These are phyloP conservation scores for Lasioglossum lativentre DNA, from an alignment of 2,888 invertebrate species.

Conservation along the genomic window DNA sequence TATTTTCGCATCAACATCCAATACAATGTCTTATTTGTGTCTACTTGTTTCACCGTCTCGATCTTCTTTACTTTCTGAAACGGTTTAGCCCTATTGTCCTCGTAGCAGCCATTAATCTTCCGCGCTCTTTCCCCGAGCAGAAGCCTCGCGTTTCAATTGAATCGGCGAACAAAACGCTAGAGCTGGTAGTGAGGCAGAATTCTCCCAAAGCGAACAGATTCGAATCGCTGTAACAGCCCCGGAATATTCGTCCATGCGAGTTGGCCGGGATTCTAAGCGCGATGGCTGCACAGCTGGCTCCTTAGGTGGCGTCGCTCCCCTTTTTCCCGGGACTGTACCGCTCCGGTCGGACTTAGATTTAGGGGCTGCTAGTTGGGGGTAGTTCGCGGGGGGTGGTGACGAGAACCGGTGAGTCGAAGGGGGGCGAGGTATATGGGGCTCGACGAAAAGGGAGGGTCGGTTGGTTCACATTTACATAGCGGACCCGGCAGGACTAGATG, in stretches of 20 bases:
- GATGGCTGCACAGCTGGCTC: constrained; percentile 55
- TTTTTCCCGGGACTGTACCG: constrained; percentile 82
- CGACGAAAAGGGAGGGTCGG: constrained; percentile 76
- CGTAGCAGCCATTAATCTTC: neutral
- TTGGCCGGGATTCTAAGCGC: constrained; percentile 37
- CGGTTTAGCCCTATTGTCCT: neutral
- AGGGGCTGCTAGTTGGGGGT: constrained; percentile 83
- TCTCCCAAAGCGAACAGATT: neutral
- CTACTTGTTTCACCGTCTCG: neutral
- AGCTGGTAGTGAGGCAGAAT: neutral
- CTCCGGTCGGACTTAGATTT: constrained; percentile 83
- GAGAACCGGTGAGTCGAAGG: constrained; percentile 69
- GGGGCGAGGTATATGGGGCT: constrained; percentile 72
- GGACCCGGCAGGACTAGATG: constrained; percentile 84
- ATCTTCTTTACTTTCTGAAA: neutral
- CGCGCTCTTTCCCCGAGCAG: neutral
- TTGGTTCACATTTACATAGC: constrained; percentile 84
- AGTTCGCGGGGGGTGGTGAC: constrained; percentile 81
- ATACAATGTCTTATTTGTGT: neutral
- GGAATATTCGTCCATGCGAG: neutral
- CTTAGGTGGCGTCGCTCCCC: constrained; percentile 51
- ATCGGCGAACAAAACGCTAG: neutral
- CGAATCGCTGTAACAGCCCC: neutral
- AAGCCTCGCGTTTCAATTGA: neutral
- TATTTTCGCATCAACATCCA: neutral